These are phyloP conservation scores for Ophion obscuratus DNA, from an alignment of 2,888 invertebrate species.

Conservation along the genomic window DNA sequence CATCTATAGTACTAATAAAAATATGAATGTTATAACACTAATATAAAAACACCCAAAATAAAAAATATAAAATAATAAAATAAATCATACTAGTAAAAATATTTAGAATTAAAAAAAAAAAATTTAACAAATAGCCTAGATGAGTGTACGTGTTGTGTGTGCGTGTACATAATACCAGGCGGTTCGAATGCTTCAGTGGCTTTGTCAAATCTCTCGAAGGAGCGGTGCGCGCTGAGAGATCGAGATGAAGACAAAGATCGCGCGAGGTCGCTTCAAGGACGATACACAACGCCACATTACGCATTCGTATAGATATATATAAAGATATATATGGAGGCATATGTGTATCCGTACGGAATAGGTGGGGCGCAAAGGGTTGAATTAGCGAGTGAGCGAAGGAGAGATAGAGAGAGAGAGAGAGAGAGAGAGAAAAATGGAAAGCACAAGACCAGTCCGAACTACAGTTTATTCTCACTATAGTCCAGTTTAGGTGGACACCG, in stretches of 20 bases:
- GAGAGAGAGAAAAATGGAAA: slow-evolving; percentile 8
- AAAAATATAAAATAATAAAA: not conserved
- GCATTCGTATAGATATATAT: slow-evolving; percentile 4
- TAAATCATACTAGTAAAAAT: not conserved
- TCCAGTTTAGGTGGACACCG: slow-evolving; percentile 44
- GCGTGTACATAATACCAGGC: slow-evolving; percentile 2
- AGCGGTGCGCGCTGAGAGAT: slow-evolving; percentile 28
- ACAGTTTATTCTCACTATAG: slow-evolving; percentile 22
- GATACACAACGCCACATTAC: slow-evolving; percentile 44
- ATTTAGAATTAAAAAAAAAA: not conserved
- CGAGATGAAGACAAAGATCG: slow-evolving; percentile 53
- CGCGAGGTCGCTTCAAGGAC: slow-evolving; percentile 63
- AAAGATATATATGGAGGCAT: not conserved
- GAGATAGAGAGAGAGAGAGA: too few relatives aligned
- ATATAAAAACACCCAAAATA: too few relatives aligned
- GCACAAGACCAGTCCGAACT: slow-evolving; percentile 12
- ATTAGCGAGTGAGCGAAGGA: slow-evolving; percentile 36
- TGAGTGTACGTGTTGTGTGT: too few relatives aligned
- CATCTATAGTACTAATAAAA: too few relatives aligned
- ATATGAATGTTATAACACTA: too few relatives aligned
- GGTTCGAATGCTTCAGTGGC: slow-evolving; percentile 27
- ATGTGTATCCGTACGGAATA: not conserved
- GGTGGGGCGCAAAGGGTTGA: slow-evolving; percentile 40
- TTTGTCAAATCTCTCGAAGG: slow-evolving; percentile 52
- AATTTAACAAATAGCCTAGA: not conserved